These are phyloP conservation scores for Neostethus bicornis DNA, from an alignment of 2,797 vertebrate species.

Conservation along the genomic window DNA sequence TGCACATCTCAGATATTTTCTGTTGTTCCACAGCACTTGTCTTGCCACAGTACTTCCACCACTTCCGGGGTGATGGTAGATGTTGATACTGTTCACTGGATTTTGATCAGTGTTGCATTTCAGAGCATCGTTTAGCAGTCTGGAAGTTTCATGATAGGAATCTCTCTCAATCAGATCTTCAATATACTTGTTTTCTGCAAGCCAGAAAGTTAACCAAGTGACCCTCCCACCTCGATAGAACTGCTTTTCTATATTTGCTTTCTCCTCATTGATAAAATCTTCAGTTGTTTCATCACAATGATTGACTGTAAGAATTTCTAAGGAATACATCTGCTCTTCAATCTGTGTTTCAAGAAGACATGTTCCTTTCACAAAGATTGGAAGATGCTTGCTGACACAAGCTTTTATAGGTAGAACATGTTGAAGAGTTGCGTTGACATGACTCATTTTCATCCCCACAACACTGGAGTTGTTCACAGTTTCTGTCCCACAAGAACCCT, in stretches of 20 bases:
- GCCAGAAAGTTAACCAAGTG: slow-evolving; percentile 77
- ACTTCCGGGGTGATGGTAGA: slow-evolving; percentile 88
- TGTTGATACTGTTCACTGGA: slow-evolving; percentile 75
- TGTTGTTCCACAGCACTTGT: slow-evolving; percentile 85
- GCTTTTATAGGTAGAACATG: slow-evolving; percentile 65
- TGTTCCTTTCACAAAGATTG: slow-evolving; percentile 71
- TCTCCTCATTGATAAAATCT: slow-evolving; percentile 65
- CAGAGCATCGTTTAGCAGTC: slow-evolving; percentile 64
- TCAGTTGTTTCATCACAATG: slow-evolving; percentile 77
- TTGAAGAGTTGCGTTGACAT: slow-evolving; percentile 80
- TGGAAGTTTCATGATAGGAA: slow-evolving; percentile 63
- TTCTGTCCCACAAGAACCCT: slow-evolving; percentile 74
- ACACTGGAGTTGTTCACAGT: slow-evolving; percentile 73
- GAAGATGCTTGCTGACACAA: slow-evolving; percentile 64
- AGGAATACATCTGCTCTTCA: slow-evolving; percentile 81
- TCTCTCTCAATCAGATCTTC: slow-evolving; percentile 77
- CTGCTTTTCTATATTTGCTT: slow-evolving; percentile 70
- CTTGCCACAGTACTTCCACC: slow-evolving; percentile 87
- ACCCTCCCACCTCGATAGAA: slow-evolving; percentile 82
- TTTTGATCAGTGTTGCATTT: slow-evolving; percentile 40
- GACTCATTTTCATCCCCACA: slow-evolving; percentile 85
- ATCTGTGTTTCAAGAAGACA: slow-evolving; percentile 72
- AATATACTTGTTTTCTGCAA: slow-evolving; percentile 66
- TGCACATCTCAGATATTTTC: slow-evolving; percentile 80
- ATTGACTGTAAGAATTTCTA: slow-evolving; percentile 82